These are phyloP conservation scores for Raphicerus campestris DNA, from an alignment of 2,113 vertebrate species.

Conservation along the genomic window DNA sequence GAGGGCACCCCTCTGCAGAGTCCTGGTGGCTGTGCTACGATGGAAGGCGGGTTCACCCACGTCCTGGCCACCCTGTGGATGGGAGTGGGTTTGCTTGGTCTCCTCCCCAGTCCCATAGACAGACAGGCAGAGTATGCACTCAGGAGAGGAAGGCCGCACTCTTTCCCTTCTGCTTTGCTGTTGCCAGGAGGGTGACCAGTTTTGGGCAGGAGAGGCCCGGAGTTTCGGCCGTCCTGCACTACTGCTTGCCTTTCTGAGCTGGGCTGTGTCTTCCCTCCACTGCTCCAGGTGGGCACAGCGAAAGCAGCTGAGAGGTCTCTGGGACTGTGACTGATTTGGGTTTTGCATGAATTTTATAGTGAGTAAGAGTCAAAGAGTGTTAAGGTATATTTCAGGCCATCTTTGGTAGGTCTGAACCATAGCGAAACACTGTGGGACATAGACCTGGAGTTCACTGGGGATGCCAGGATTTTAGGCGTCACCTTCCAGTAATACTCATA, in stretches of 20 bases:
- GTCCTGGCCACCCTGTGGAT: neutral
- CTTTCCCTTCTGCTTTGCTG: neutral
- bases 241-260: neutral
- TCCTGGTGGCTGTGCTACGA: neutral
- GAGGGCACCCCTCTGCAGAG: neutral
- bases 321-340: neutral
- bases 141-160: neutral
- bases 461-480: neutral
- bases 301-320: neutral
- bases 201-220: neutral
- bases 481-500: neutral
- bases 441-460: neutral
- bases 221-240: neutral
- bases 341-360: neutral
- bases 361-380: neutral
- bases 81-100: neutral
- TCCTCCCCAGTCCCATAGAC: no score
- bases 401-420: neutral
- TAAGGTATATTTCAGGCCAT: neutral
- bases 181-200: neutral
- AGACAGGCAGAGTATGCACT: neutral
- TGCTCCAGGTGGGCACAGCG: neutral
- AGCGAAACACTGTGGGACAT: neutral
- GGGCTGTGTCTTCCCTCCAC: neutral
- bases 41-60: neutral